Evolutionary conservation across 2,797 vertebrate species (phyloP), one percentile per base, ranked within the genome.

Genomic region (Sarcoramphus papa): DNA sequence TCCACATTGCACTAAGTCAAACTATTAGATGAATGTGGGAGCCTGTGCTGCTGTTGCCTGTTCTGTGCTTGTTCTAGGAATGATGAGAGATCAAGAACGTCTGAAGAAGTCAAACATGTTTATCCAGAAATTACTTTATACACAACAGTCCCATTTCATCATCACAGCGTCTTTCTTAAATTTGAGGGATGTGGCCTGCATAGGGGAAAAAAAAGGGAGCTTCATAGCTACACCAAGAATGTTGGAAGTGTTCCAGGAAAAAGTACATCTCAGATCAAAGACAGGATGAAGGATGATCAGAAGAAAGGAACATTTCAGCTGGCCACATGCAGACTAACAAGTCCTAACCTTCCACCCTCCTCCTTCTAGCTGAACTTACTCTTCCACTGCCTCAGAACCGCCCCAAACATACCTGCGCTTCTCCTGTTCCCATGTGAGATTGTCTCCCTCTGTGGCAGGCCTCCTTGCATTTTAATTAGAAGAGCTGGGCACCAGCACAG

Each of bases 211-310:
- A 47, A 53, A 43, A 92, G 6, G 76, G 56, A 95, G 21, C 78
- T 92, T 86, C 84, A 31, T 0, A 59, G 67, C 93, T 90, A 31
- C 67, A 40, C 41, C 77, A 81, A 43, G 92, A 88, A 81, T 78
- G 53, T 12, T 95, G 94, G 94, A 95, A 90, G 69, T 6, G 40
- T 20, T 88, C 95, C 89, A 92, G 93, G 94, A 77, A 95, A 81
- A 91, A 93, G 78, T 20, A 41, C 14, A 12, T 62, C 59, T 89
- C 60, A 78, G 93, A 96, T 93, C 94, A 97, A 95, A 97, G 90
- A 56, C 2, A 7, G 86, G 89, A 43, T 41, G 59, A 72, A 88
- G 91, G 91, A 78, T 65, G 91, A 62, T 85, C 86, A 85, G 84
- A 83, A 83, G 94, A 79, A 96, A 86, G 95, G 95, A 94, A 95